A percentile compares a stretch with the other conserved stretches of the same genome.
Evolutionary conservation across 1,140 invertebrate genomes (phyloP).

Genomic region (Condylostylus longicornis): DNA sequence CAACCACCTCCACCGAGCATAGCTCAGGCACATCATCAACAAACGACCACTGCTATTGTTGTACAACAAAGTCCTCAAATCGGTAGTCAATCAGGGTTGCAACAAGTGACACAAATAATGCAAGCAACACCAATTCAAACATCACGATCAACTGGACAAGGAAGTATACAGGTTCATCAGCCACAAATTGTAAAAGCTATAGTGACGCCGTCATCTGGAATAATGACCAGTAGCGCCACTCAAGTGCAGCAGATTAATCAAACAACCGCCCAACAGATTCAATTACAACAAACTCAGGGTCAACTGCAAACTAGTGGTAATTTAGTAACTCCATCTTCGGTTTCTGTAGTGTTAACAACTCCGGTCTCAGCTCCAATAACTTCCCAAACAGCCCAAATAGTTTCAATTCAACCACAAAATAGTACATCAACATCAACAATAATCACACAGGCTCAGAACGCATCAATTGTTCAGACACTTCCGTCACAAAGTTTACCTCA

Average conservation of each 20-base stretch:
- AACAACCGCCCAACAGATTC: conserved; percentile 2
- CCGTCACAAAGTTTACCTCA: conserved; percentile 20
- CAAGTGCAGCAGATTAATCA: conserved; percentile 23
- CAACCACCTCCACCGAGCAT: neutral
- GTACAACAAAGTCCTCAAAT: conserved; percentile 13
- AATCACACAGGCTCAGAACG: conserved; percentile 15
- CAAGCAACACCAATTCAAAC: neutral
- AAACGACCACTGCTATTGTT: conserved; percentile 1
- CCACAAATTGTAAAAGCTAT: conserved; percentile 29
- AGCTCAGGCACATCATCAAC: neutral
- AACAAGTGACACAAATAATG: conserved; percentile 2
- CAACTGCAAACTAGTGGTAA: neutral
- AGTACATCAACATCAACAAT: conserved; percentile 19
- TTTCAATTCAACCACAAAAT: conserved; percentile 26
- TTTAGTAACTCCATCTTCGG: neutral
- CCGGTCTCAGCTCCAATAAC: neutral
- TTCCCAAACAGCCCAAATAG: conserved; percentile 27
- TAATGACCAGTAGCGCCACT: conserved; percentile 15
- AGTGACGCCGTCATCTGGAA: conserved; percentile 17
- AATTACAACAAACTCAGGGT: conserved; percentile 9
- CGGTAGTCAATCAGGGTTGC: neutral
- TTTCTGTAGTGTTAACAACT: conserved; percentile 2
- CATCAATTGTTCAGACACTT: conserved; percentile 26
- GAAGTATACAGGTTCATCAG: conserved; percentile 9
- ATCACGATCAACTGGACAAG: conserved; percentile 4